Conservation (phyloP, 2,113 vertebrate genomes). For the Ginglymostoma cirratum region DNA sequence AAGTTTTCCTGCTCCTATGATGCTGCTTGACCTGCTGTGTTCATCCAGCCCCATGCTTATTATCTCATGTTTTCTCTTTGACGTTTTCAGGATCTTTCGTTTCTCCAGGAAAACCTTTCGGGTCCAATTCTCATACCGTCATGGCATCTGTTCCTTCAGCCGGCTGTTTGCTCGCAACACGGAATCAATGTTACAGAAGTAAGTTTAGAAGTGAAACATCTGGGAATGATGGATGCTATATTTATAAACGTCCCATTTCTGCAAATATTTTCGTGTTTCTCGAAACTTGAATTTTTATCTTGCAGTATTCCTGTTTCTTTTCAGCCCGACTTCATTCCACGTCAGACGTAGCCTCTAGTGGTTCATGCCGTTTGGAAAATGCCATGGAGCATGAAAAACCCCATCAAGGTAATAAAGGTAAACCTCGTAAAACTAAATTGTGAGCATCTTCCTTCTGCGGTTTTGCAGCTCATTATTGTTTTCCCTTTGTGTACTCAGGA, state of each 20-base stretch:
- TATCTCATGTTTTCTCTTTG: not conserved
- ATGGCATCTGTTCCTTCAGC: constrained; percentile 35
- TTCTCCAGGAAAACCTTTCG: not conserved
- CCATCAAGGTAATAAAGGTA: constrained; percentile 5
- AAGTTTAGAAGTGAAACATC: not conserved
- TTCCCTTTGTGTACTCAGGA: not conserved
- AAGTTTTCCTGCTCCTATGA: too few relatives aligned
- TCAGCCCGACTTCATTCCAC: not conserved
- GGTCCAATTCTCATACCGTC: not conserved
- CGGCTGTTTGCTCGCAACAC: constrained; percentile 17
- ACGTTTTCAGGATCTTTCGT: not conserved
- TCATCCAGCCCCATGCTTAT: too few relatives aligned
- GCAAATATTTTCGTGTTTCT: not conserved
- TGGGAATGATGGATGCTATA: not conserved
- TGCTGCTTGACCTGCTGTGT: too few relatives aligned
- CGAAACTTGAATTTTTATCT: not conserved
- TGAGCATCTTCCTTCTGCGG: not conserved
- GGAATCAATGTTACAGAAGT: constrained; percentile 22
- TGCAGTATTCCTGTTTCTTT: not conserved
- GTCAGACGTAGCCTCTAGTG: not conserved
- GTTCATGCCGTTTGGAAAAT: constrained; percentile 18
- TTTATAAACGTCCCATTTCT: not conserved
- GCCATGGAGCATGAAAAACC: constrained; percentile 21
- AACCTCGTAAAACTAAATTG: not conserved
- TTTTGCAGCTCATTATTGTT: not conserved